Evolutionary conservation across 2,113 vertebrate genomes (phyloP).

Genomic region (Monarcha castaneiventris): DNA sequence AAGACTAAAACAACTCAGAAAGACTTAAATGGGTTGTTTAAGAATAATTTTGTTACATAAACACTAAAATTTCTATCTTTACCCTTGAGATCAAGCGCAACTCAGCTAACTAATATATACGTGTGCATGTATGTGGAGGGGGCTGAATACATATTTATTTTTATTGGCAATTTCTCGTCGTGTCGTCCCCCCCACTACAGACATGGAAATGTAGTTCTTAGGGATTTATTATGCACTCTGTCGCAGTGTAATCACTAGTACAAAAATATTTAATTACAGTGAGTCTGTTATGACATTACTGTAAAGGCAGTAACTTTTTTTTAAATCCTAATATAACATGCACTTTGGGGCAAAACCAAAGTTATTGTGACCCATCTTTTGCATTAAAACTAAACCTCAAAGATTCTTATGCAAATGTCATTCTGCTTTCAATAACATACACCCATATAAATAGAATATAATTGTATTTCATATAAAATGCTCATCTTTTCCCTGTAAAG

Average conservation of each 20-base stretch:
- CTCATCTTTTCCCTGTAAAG: background rate
- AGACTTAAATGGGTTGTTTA: constrained; percentile 88
- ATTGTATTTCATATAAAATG: background rate
- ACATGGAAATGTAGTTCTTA: constrained; percentile 71
- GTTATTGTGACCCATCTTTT: constrained; percentile 40
- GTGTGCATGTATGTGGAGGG: background rate
- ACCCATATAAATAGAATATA: background rate
- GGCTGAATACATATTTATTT: constrained; percentile 21
- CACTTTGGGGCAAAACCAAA: constrained; percentile 65
- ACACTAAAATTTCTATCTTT: constrained; percentile 86
- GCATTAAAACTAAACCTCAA: constrained; percentile 3
- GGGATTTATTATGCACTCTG: constrained; percentile 75
- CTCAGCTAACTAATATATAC: constrained; percentile 50
- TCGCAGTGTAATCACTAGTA: constrained; percentile 72
- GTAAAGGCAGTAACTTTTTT: constrained; percentile 62
- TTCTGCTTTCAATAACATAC: background rate
- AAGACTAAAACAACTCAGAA: constrained; percentile 91
- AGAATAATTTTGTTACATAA: constrained; percentile 90
- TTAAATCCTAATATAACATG: constrained; percentile 52
- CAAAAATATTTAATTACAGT: constrained; percentile 83
- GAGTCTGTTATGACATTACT: constrained; percentile 79
- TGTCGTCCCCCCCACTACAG: background rate
- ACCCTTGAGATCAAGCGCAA: constrained; percentile 72
- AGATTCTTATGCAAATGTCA: background rate
- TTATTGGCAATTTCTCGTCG: constrained; percentile 52